These are phyloP conservation scores for Ischnura elegans DNA, from an alignment of 2,888 invertebrate genomes.

Conservation along the genomic window DNA sequence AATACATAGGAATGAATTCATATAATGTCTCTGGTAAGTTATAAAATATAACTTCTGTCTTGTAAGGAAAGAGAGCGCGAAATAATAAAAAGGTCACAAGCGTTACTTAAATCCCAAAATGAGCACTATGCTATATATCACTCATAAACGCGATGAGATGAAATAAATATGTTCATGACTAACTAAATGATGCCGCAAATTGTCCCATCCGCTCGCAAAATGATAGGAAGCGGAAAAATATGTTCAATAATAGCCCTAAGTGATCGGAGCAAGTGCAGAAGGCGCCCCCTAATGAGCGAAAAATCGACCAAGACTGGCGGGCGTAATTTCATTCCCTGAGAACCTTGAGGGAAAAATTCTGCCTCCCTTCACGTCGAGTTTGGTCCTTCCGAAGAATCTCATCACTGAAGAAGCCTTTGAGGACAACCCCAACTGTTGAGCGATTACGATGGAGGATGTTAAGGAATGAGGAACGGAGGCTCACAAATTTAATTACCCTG, in stretches of 20 bases:
- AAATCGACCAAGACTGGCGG: neutral
- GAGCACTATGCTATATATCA: neutral
- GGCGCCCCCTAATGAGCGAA: neutral
- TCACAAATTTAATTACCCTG: neutral
- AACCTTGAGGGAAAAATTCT: constrained; percentile 10
- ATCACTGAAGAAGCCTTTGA: neutral
- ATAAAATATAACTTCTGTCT: too few relatives aligned
- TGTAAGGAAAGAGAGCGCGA: too few relatives aligned
- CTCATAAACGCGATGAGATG: neutral
- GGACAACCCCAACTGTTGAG: neutral
- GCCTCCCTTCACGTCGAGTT: neutral
- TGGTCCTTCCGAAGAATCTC: neutral
- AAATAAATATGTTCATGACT: neutral
- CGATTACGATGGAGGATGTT: neutral
- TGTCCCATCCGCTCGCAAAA: neutral
- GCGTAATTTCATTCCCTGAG: neutral
- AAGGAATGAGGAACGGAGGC: neutral
- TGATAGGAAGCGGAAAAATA: neutral
- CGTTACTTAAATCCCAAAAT: neutral
- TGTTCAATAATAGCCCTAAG: neutral
- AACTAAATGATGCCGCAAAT: neutral
- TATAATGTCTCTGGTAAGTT: too few relatives aligned
- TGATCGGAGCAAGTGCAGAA: neutral
- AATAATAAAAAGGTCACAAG: neutral
- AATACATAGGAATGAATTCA: too few relatives aligned